A percentile compares a stretch with the other conserved stretches of the same genome.
phyloP scores from a whole-genome alignment of 1,140 invertebrate genomes.

The Cydia splendana region DNA sequence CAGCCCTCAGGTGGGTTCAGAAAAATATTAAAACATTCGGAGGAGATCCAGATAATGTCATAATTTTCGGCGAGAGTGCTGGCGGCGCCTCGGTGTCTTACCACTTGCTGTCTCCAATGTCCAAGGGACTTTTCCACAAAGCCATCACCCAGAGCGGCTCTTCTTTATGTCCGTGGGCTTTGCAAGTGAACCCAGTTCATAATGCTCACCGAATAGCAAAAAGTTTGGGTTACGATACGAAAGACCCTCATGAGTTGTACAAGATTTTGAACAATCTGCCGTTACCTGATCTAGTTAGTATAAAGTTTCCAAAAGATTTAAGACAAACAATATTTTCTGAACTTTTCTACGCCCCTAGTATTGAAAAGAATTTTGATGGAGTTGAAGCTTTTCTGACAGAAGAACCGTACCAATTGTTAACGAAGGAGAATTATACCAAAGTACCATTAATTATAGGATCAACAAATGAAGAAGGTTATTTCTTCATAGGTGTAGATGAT shows the following conservation, averaged over 20 bases:
- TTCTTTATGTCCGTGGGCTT: constrained; percentile 66
- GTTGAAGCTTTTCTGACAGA: constrained; percentile 64
- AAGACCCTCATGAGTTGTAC: constrained; percentile 57
- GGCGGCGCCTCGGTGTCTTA: constrained; percentile 74
- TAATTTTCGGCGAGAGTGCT: constrained; percentile 77
- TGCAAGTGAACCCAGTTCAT: constrained; percentile 54
- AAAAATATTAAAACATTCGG: constrained; percentile 73
- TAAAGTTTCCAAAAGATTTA: constrained; percentile 53
- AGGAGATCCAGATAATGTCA: constrained; percentile 73
- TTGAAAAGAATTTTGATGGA: constrained; percentile 57
- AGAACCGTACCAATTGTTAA: constrained; percentile 50
- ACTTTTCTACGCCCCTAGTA: constrained; percentile 57
- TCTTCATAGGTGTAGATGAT: constrained; percentile 54
- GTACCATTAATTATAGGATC: constrained; percentile 63
- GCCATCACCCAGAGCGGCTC: constrained; percentile 81
- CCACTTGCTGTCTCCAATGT: constrained; percentile 79
- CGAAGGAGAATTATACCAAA: constrained; percentile 58
- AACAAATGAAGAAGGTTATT: constrained; percentile 59
- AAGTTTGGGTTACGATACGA: constrained; percentile 50
- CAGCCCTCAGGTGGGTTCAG: constrained; percentile 73
- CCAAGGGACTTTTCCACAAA: constrained; percentile 78
- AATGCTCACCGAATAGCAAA: constrained; percentile 60
- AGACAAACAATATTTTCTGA: constrained; percentile 55
- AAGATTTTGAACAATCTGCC: constrained; percentile 56
- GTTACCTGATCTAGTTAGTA: constrained; percentile 54